Base-by-base conservation (phyloP, 2,888 invertebrate species). In the Panzeria rudis region DNA sequence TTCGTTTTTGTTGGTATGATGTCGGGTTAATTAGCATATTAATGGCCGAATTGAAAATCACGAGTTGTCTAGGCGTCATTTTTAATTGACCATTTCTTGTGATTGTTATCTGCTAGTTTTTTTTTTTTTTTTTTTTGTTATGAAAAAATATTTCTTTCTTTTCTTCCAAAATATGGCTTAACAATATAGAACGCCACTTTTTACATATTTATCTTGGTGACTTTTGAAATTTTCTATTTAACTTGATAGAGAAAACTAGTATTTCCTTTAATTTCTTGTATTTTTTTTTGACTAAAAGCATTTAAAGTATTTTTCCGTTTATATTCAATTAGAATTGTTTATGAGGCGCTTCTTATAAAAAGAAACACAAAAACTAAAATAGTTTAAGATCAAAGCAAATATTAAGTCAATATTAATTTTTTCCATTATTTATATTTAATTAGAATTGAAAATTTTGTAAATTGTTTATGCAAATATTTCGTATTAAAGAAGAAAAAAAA, bases 381-480 rank as follows among this genome's bases (percentile, higher is more conserved):
- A 52, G n/a, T 52, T 54, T 11, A 35, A 79, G 72, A 80, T 80
- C 72, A 80, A 72, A 80, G 79, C 64, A 41, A 13, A 44, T 17
- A 64, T 20, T 47, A 20, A 80, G 64, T 78, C 64, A 76, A 76
- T 69, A 44, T 47, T 47, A 52, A 75, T 75, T 38, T 68, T 44
- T 59, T 61, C 13, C 47, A 75, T 41, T 68, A 50, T 52, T 73
- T 66, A 32, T 15, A 61, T 61, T 52, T 52, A 69, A 75, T 54
- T 64, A 47, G 47, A 56, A 73, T 50, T 75, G 13, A 52, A 47
- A 54, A 54, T 29, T 61, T 20, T 52, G 56, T 75, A 59, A 59
- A 72, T 44, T 64, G 54, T 66, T 25, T 66, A 47, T 56, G 25
- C 23, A 41, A 52, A 54, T 32, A 6, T 11, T 56, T 8, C 17